A percentile compares a stretch with the other conserved stretches of the same genome.
These are phyloP conservation scores for Apodemus speciosus DNA, from an alignment of 2,113 vertebrate species.

Conservation along the genomic window DNA sequence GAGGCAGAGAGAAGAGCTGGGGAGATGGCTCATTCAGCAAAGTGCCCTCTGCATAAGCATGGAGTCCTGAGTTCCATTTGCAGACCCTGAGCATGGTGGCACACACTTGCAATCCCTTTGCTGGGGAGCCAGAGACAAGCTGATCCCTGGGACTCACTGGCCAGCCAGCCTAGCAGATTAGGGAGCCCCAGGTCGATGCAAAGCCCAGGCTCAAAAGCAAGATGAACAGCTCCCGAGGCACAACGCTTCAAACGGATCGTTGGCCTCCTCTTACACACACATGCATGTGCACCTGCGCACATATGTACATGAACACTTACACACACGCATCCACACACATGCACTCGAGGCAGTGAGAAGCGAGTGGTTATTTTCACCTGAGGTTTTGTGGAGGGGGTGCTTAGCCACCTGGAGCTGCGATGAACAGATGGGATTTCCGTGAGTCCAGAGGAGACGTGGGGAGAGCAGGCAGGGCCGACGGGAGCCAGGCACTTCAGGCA, in stretches of 20 bases:
- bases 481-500: background rate
- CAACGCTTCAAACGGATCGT: background rate
- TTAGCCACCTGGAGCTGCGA: background rate
- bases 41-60: too few relatives aligned
- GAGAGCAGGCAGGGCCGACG: background rate
- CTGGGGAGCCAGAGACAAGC: background rate
- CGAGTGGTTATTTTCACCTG: background rate
- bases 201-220: background rate
- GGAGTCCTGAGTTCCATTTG: background rate
- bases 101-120: background rate
- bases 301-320: background rate
- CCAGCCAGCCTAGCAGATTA: background rate
- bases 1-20: background rate
- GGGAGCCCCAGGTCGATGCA: background rate
- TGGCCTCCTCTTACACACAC: background rate
- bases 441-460: background rate
- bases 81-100: background rate
- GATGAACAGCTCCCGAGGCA: background rate
- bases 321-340: background rate
- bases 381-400: background rate
- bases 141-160: background rate
- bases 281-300: background rate
- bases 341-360: background rate
- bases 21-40: background rate
- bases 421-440: background rate